A percentile compares a stretch with the other conserved stretches of the same genome.
Conservation (phyloP, 2,797 vertebrate species). For the Lepilemur ruficaudatus region DNA sequence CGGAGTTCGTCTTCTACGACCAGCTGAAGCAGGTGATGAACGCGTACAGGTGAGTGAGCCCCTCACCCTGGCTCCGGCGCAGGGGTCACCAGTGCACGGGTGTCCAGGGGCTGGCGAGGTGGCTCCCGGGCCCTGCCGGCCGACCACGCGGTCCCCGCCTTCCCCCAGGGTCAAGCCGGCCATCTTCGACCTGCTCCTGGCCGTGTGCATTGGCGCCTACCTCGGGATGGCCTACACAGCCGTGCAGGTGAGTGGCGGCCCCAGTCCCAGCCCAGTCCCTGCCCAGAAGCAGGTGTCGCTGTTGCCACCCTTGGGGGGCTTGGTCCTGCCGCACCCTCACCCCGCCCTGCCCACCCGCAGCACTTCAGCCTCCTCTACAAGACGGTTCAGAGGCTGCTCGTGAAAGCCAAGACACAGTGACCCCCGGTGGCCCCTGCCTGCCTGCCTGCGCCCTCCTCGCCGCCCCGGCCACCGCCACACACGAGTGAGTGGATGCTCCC, state of each 20-base stretch:
- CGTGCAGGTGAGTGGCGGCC: conserved; percentile 89
- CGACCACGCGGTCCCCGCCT: neutral
- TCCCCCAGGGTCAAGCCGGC: conserved; percentile 95
- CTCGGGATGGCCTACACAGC: conserved; percentile 95
- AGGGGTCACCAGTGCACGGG: fast-evolving
- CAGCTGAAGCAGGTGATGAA: conserved; percentile 99
- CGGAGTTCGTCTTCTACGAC: conserved; percentile 99
- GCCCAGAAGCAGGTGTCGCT: neutral
- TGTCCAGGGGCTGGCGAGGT: neutral
- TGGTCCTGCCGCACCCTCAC: neutral
- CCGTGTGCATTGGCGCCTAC: conserved; percentile 96
- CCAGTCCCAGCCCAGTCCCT: neutral
- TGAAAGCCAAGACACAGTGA: conserved; percentile 94
- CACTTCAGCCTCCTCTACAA: conserved; percentile 95
- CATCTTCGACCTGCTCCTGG: conserved; percentile 97
- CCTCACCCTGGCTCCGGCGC: neutral
- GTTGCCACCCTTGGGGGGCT: neutral
- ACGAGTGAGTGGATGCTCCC: neutral
- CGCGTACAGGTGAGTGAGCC: conserved; percentile 92
- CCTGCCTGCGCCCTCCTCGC: neutral
- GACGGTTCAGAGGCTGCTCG: conserved; percentile 91
- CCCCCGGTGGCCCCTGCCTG: conserved; percentile 11
- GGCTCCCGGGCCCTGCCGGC: neutral
- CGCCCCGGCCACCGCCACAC: neutral
- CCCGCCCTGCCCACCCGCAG: conserved; percentile 81